Evolutionary conservation across 2,888 invertebrate genomes (phyloP).

Genomic region (Eristalis arbustorum): DNA sequence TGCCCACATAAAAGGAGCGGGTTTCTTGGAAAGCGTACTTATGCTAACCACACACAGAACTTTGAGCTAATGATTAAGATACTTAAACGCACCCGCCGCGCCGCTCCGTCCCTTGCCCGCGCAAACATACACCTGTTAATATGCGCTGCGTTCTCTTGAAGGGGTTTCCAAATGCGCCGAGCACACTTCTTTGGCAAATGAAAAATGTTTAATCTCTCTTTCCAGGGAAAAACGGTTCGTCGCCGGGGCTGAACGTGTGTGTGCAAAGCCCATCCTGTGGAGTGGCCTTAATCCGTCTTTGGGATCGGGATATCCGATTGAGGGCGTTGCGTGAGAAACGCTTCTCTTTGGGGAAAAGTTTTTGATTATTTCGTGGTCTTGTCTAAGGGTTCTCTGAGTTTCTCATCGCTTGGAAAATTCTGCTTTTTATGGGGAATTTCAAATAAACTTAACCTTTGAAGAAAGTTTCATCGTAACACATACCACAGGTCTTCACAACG

Average conservation of each 20-base stretch:
- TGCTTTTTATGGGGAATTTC: background rate
- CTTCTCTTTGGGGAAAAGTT: background rate
- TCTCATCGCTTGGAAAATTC: background rate
- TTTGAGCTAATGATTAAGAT: slow-evolving; percentile 10
- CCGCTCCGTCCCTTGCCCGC: background rate
- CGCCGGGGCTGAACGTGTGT: too few species aligned
- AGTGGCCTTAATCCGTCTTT: background rate
- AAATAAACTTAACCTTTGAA: background rate
- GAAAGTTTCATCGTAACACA: background rate
- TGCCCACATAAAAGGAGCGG: background rate
- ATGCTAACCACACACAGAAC: background rate
- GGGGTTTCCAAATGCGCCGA: background rate
- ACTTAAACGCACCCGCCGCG: background rate
- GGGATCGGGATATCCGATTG: background rate
- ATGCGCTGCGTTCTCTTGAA: background rate
- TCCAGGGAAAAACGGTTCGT: too few species aligned
- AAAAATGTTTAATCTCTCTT: background rate
- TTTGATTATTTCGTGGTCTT: background rate
- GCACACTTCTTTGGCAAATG: background rate
- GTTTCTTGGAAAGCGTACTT: background rate
- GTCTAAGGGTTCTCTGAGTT: background rate
- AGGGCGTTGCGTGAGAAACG: background rate
- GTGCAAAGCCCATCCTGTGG: background rate
- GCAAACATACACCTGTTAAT: background rate
- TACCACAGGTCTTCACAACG: background rate